Base-by-base conservation (phyloP, 2,888 invertebrate genomes). In the Mythimna albipuncta region DNA sequence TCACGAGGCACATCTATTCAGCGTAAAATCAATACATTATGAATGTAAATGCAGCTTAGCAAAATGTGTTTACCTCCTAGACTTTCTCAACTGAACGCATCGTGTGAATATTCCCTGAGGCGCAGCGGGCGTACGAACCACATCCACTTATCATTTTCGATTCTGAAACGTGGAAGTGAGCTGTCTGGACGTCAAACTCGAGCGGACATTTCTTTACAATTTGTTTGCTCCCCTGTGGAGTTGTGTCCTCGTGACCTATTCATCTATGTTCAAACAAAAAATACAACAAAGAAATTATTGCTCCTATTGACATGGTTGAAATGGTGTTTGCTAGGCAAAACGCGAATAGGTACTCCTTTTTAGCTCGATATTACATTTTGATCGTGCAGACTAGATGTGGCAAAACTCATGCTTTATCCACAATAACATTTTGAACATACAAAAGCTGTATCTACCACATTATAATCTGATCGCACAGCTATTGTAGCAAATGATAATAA, bases 401-500 rank as follows among this genome's bases (percentile, higher is more conserved):
- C 52, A 13, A 52, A 41, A 1, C 52, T 32, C 13, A 13, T 11
- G 50, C 26, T n/a, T 62, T 57, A 75, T 54, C 52, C 26, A 65
- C 63, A 72, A 78, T 44, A 69, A 68, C 44, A 64, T 44, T 64
- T 64, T 6, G 26, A 69, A 77, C 47, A 71, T 59, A 73, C 57
- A 78, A 81, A 79, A 77, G 68, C 81, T 55, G 69, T 69, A 65
- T 79, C 74, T 64, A 79, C 72, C 64, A 59, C 72, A 74, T 64
- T 72, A 67, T 72, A 81, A 74, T 83, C 81, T 65, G 69, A 73
- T 83, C 61, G 69, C 41, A 68, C 72, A 81, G 77, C 71, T 83
- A 84, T 84, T 77, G 77, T 74, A 75, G 52, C 68, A 77, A 75
- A 85, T 79, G 79, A 81, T 77, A 85, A 85, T 84, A 75, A 77